These are phyloP conservation scores for Smittia sp. DNA, from an alignment of 2,888 invertebrate species.

Conservation along the genomic window DNA sequence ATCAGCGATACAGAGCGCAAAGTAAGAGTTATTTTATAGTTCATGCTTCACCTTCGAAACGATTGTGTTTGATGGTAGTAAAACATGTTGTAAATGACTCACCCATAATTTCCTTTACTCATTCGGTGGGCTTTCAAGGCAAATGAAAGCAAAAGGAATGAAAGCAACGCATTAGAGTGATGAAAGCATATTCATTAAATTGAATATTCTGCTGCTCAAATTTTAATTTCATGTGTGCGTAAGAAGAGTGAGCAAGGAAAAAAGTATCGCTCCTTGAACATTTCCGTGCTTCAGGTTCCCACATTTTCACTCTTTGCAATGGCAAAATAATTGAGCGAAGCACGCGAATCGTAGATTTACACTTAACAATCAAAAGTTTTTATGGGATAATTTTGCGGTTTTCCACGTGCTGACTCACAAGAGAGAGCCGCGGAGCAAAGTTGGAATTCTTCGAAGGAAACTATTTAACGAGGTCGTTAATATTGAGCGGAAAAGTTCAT, in stretches of 20 bases:
- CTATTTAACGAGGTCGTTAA: conserved; percentile 21
- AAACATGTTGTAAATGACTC: conserved; percentile 39
- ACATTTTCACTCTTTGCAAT: not conserved
- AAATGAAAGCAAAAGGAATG: not conserved
- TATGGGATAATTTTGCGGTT: not conserved
- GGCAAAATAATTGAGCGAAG: conserved; percentile 10
- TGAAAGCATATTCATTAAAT: not conserved
- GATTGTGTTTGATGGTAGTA: not conserved
- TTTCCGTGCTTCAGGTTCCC: not conserved
- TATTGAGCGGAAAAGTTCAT: conserved; percentile 1
- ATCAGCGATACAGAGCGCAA: not conserved
- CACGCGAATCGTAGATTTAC: conserved; percentile 35
- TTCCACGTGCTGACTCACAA: not conserved
- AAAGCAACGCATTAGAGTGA: not conserved
- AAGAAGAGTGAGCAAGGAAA: too few species aligned
- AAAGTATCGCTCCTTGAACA: too few species aligned
- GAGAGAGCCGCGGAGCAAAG: not conserved
- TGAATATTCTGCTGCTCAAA: not conserved
- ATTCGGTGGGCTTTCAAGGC: not conserved
- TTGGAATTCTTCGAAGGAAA: not conserved
- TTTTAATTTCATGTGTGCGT: not conserved
- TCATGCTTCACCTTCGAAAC: not conserved
- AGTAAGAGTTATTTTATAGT: conserved; percentile 14
- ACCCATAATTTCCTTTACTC: conserved; percentile 34
- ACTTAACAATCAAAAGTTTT: conserved; percentile 15